phyloP scores from a whole-genome alignment of 2,113 vertebrate species.

The Peucedramus taeniatus region DNA sequence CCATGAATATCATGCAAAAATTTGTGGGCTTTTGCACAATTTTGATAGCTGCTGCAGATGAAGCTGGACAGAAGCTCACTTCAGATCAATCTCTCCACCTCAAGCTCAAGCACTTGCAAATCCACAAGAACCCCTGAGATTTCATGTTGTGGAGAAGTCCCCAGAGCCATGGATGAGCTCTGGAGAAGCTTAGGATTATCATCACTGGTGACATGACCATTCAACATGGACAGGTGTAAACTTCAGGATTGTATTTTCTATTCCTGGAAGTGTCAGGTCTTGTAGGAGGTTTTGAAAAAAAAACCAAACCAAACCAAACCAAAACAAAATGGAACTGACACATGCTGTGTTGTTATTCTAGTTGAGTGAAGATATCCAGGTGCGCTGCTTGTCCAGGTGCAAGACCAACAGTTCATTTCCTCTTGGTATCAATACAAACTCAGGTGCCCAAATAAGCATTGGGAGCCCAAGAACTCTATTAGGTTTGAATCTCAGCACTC shows the following conservation, averaged over 20 bases:
- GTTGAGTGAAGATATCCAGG: not conserved
- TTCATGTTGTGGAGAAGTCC: not conserved
- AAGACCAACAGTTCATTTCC: not conserved
- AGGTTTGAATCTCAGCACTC: not conserved
- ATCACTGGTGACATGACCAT: not conserved
- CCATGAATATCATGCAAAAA: not conserved
- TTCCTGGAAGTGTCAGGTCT: not conserved
- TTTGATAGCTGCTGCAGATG: not conserved
- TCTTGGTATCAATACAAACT: not conserved
- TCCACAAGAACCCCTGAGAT: not conserved
- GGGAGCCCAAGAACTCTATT: not conserved
- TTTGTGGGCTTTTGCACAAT: not conserved
- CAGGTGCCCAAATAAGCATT: not conserved
- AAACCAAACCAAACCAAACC: too few species aligned
- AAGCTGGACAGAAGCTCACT: not conserved
- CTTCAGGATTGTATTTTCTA: not conserved
- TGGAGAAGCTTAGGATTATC: not conserved
- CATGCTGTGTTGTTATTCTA: not conserved
- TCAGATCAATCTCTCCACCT: not conserved
- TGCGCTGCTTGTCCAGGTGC: not conserved
- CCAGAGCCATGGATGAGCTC: not conserved
- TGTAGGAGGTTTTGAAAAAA: not conserved
- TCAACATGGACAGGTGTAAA: accelerated
- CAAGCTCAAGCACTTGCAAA: not conserved
- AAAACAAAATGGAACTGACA: not conserved